Conservation (phyloP, 2,797 vertebrate genomes). For the Rachycentron canadum region DNA sequence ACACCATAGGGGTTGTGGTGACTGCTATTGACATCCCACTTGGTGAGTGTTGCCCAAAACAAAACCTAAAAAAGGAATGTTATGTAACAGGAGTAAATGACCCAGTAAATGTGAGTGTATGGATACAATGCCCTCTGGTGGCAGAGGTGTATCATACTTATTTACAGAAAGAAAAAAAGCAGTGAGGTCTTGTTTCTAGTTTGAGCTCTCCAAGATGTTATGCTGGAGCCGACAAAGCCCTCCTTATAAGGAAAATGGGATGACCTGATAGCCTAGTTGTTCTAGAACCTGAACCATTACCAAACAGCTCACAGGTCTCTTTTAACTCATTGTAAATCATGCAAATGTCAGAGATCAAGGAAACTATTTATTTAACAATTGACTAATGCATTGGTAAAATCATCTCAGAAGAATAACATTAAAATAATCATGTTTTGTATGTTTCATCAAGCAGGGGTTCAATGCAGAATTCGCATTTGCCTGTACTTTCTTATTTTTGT, state of each 20-base stretch:
- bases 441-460: slow-evolving; percentile 11
- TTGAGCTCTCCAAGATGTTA: slow-evolving; percentile 31
- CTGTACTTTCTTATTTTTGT: neutral
- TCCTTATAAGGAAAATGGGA: slow-evolving; percentile 18
- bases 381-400: slow-evolving; percentile 1
- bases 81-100: slow-evolving; percentile 47
- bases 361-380: neutral
- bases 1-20: slow-evolving; percentile 95
- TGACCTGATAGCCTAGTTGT: slow-evolving; percentile 23
- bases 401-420: neutral
- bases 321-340: slow-evolving; percentile 8
- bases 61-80: slow-evolving; percentile 47
- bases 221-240: slow-evolving; percentile 2
- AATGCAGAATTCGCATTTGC: slow-evolving; percentile 16
- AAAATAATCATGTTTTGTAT: neutral
- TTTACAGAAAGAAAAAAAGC: slow-evolving; percentile 17
- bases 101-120: slow-evolving; percentile 35
- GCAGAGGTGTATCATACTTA: slow-evolving; percentile 27
- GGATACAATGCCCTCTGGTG: slow-evolving; percentile 68
- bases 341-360: neutral
- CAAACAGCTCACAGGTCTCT: slow-evolving; percentile 10
- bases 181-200: slow-evolving; percentile 33
- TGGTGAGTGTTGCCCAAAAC: slow-evolving; percentile 85
- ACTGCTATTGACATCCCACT: slow-evolving; percentile 99
- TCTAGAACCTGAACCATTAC: slow-evolving; percentile 10